phyloP scores from a whole-genome alignment of 2,888 invertebrate genomes.

The Diadegma fenestrale region DNA sequence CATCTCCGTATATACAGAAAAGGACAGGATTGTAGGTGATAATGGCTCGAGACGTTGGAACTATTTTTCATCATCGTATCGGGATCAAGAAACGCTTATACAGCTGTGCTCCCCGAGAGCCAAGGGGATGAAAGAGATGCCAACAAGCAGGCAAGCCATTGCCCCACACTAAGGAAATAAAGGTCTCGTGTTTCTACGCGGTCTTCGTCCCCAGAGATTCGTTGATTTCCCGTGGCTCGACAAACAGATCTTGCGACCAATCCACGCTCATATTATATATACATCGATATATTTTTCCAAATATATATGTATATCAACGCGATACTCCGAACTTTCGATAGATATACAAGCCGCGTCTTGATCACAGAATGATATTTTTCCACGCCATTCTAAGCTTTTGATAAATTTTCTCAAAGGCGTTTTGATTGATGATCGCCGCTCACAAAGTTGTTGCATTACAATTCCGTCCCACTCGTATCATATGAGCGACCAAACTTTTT shows the following conservation, averaged over 20 bases:
- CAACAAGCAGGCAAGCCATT: slow-evolving; percentile 39
- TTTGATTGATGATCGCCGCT: slow-evolving; percentile 6
- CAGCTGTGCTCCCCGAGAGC: slow-evolving; percentile 8
- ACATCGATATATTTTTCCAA: slow-evolving; percentile 14
- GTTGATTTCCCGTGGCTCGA: slow-evolving; percentile 68
- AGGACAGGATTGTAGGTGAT: neutral
- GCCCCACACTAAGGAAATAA: slow-evolving; percentile 24
- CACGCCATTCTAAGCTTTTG: slow-evolving; percentile 2
- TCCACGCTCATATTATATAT: slow-evolving; percentile 13
- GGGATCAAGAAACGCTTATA: slow-evolving; percentile 50
- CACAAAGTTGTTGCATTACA: neutral
- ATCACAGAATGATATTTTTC: slow-evolving; percentile 41
- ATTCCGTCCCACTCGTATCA: neutral
- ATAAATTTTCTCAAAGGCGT: slow-evolving; percentile 13
- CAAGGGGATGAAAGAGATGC: slow-evolving; percentile 30
- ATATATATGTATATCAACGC: slow-evolving; percentile 39
- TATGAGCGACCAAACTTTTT: neutral
- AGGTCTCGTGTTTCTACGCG: slow-evolving; percentile 53
- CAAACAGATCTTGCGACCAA: slow-evolving; percentile 36
- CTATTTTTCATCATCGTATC: slow-evolving; percentile 64
- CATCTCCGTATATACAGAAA: neutral
- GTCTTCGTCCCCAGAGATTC: slow-evolving; percentile 57
- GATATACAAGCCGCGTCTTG: slow-evolving; percentile 31
- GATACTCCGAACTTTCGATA: slow-evolving; percentile 27
- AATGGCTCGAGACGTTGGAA: slow-evolving; percentile 45